phyloP scores from a whole-genome alignment of 2,797 vertebrate genomes.

The Typhlichthys eigenmanni region DNA sequence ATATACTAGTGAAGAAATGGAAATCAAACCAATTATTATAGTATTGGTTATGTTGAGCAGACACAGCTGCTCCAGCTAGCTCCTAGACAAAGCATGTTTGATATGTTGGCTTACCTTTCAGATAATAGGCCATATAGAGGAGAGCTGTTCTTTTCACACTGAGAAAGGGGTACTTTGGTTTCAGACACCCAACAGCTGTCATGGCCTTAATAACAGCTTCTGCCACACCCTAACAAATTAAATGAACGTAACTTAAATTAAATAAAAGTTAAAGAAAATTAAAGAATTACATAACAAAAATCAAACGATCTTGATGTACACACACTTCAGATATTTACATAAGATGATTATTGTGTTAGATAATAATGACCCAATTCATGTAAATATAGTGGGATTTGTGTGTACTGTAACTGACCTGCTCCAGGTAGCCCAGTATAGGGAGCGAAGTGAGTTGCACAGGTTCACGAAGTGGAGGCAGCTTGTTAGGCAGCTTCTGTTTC shows the following conservation, averaged over 20 bases:
- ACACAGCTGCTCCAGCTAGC: too few species aligned
- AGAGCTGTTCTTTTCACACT: constrained; percentile 84
- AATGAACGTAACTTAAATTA: too few species aligned
- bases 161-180: constrained; percentile 93
- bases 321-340: not conserved
- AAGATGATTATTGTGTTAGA: not conserved
- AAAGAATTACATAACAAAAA: too few species aligned
- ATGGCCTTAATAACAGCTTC: constrained; percentile 89
- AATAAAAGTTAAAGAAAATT: too few species aligned
- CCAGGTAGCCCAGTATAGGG: constrained; percentile 89
- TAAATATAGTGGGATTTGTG: not conserved
- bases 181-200: constrained; percentile 89
- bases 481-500: constrained; percentile 85
- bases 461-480: constrained; percentile 87
- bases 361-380: too few species aligned
- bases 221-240: constrained; percentile 81
- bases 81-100: not conserved
- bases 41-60: too few species aligned
- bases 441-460: constrained; percentile 85
- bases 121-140: constrained; percentile 86
- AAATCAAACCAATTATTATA: too few species aligned
- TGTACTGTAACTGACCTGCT: constrained; percentile 81
- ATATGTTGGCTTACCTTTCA: constrained; percentile 85
- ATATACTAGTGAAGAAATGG: not conserved
- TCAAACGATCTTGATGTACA: not conserved